Percentiles rank a stretch among this genome's conserved stretches.
Conservation (phyloP, 2,113 vertebrate genomes). For the Phaethornis superciliosus region DNA sequence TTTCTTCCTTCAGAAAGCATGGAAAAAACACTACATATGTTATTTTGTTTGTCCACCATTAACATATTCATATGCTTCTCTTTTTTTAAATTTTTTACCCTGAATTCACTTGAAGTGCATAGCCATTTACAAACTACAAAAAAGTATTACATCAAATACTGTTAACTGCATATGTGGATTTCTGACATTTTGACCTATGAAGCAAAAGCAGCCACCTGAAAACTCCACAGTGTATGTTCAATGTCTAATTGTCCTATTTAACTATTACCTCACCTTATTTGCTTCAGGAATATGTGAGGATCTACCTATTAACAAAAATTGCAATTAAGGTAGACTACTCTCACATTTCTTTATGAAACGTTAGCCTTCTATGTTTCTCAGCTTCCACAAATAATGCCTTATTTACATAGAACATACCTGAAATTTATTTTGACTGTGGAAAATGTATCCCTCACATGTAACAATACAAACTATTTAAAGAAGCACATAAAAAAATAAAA, state of each 20-base stretch:
- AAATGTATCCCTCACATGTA: background rate
- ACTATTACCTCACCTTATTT: background rate
- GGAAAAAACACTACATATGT: accelerated
- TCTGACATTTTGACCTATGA: background rate
- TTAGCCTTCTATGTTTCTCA: background rate
- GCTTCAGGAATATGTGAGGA: background rate
- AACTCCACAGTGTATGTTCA: background rate
- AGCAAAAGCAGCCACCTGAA: background rate
- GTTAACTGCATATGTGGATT: background rate
- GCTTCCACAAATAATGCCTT: background rate
- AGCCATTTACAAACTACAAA: background rate
- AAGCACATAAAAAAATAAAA: too few relatives aligned
- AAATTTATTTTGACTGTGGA: background rate
- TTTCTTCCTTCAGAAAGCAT: background rate
- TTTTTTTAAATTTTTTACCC: background rate
- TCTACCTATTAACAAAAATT: background rate
- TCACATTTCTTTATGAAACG: background rate
- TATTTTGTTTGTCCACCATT: background rate
- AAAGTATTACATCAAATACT: background rate
- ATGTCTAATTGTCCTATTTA: background rate
- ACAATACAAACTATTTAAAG: background rate
- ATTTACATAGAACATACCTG: background rate
- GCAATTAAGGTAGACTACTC: background rate
- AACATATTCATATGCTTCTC: background rate
- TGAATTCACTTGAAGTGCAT: background rate